These are phyloP conservation scores for Telmatochromis brichardi DNA, from an alignment of 2,113 vertebrate genomes.

Conservation along the genomic window DNA sequence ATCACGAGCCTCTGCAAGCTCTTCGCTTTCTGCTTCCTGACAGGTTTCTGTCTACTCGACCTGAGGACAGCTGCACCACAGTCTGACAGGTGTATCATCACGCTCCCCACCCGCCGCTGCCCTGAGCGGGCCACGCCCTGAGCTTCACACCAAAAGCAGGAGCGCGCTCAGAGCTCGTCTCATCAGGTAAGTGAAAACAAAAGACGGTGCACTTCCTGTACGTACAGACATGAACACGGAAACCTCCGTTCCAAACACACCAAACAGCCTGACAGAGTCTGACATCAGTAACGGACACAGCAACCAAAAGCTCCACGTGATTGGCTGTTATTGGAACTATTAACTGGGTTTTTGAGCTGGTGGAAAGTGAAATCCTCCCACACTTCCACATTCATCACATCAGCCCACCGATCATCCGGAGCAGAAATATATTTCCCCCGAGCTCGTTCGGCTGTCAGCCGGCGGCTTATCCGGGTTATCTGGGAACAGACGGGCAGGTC, in stretches of 20 bases:
- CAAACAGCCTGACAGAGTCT: background rate
- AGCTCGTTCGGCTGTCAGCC: constrained; percentile 2
- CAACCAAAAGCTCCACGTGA: accelerated
- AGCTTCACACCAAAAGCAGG: accelerated
- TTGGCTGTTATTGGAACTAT: background rate
- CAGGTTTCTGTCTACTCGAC: background rate
- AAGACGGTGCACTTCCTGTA: background rate
- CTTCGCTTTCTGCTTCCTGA: background rate
- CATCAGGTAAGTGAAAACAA: background rate
- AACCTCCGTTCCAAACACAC: background rate
- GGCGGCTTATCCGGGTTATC: background rate
- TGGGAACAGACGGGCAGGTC: background rate
- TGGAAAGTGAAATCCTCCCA: background rate
- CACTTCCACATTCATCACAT: background rate
- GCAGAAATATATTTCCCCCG: background rate
- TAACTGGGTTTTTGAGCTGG: background rate
- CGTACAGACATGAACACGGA: background rate
- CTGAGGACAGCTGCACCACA: background rate
- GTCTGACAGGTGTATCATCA: background rate
- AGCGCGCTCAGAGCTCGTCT: background rate
- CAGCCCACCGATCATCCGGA: background rate
- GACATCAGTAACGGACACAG: background rate
- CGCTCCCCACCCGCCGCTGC: background rate
- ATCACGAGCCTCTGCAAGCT: background rate
- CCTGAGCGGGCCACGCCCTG: background rate